Conservation (phyloP, 2,113 vertebrate genomes). For the Bos javanicus region DNA sequence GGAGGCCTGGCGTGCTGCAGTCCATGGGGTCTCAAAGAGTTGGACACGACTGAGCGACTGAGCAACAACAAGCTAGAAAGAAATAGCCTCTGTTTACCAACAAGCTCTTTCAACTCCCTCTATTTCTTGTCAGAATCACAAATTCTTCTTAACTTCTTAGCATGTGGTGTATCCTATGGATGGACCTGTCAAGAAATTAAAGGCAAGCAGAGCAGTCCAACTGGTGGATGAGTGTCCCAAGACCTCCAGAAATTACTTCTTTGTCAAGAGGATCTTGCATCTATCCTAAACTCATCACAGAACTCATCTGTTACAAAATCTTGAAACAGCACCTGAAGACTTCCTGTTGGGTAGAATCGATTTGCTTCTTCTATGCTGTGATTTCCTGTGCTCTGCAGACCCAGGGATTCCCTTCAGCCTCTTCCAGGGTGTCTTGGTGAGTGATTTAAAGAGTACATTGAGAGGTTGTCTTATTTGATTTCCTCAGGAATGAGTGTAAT, state of each 20-base stretch:
- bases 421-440: conserved; percentile 30
- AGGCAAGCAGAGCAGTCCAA: neutral
- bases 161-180: neutral
- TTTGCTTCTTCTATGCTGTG: neutral
- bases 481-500: conserved; percentile 56
- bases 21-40: neutral
- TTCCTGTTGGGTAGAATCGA: neutral
- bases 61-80: neutral
- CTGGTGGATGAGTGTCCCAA: neutral
- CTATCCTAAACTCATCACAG: neutral
- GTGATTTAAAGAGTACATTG: conserved; percentile 69
- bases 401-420: neutral
- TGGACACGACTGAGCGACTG: rapidly evolving
- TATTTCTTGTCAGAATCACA: neutral
- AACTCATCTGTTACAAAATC: neutral
- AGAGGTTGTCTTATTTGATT: conserved; percentile 62
- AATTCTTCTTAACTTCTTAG: neutral
- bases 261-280: neutral
- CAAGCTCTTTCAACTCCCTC: neutral
- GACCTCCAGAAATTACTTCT: neutral
- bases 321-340: neutral
- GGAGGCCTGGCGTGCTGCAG: neutral
- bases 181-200: neutral
- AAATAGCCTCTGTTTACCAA: neutral
- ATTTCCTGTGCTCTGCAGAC: conserved; percentile 5